phyloP scores from a whole-genome alignment of 2,113 vertebrate genomes.

The Ramphastos sulfuratus region DNA sequence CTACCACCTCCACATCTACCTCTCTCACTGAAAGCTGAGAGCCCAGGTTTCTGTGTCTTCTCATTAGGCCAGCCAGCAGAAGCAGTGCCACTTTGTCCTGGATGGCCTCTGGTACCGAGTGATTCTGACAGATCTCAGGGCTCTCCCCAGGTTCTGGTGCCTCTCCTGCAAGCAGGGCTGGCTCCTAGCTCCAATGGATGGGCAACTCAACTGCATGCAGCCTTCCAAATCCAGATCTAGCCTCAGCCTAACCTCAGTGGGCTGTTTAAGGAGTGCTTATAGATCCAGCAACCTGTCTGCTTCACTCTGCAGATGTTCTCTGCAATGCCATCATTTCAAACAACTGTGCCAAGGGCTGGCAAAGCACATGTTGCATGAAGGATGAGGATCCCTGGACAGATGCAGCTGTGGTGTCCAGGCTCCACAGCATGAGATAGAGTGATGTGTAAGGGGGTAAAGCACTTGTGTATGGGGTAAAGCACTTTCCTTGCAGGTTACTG shows the following conservation, averaged over 20 bases:
- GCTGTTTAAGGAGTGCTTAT: neutral
- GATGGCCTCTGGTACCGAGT: neutral
- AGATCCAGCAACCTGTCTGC: neutral
- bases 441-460: neutral
- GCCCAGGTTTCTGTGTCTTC: neutral
- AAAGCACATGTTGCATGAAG: accelerated
- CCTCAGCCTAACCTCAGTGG: neutral
- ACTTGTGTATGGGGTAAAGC: neutral
- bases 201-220: neutral
- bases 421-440: neutral
- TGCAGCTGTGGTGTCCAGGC: accelerated
- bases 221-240: neutral
- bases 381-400: neutral
- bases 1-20: neutral
- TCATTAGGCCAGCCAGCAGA: neutral
- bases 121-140: neutral
- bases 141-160: neutral
- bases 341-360: neutral
- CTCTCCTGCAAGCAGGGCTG: neutral
- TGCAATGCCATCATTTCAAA: neutral
- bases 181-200: too few species aligned
- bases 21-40: neutral
- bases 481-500: neutral
- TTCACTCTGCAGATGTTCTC: neutral
- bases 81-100: neutral